Evolutionary conservation across 2,797 vertebrate genomes (phyloP).

Genomic region (Peromyscus nudipes): DNA sequence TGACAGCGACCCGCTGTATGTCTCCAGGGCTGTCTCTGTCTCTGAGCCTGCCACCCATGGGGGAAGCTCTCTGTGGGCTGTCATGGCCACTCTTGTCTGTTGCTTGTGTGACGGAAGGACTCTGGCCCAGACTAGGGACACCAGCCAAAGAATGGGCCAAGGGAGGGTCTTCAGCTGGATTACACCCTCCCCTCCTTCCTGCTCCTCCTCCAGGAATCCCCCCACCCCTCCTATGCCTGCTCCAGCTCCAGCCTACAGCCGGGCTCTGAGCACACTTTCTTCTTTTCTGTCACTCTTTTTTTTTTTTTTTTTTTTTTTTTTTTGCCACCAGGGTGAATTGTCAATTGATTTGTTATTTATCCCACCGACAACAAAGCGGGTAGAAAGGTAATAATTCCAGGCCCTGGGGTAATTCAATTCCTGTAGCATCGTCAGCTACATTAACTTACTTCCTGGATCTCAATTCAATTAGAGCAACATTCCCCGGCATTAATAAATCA

Average conservation of each 20-base stretch:
- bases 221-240: not conserved
- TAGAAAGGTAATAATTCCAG: constrained; percentile 95
- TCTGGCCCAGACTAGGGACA: not conserved
- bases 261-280: not conserved
- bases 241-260: not conserved
- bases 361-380: constrained; percentile 96
- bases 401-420: constrained; percentile 99
- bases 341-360: constrained; percentile 99
- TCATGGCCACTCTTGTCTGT: accelerated
- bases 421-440: constrained; percentile 99
- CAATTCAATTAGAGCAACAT: constrained; percentile 99
- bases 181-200: not conserved
- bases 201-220: constrained; percentile 65
- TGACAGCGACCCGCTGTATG: not conserved
- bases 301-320: constrained; percentile 58
- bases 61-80: not conserved
- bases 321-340: constrained; percentile 82
- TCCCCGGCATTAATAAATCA: constrained; percentile 99
- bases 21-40: not conserved
- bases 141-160: too few species aligned
- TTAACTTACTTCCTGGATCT: constrained; percentile 99
- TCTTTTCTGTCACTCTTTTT: not conserved
- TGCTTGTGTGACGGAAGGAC: not conserved
- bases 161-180: not conserved
- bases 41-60: not conserved